These are phyloP conservation scores for Pyralis farinalis DNA, from an alignment of 2,888 invertebrate species.

Conservation along the genomic window DNA sequence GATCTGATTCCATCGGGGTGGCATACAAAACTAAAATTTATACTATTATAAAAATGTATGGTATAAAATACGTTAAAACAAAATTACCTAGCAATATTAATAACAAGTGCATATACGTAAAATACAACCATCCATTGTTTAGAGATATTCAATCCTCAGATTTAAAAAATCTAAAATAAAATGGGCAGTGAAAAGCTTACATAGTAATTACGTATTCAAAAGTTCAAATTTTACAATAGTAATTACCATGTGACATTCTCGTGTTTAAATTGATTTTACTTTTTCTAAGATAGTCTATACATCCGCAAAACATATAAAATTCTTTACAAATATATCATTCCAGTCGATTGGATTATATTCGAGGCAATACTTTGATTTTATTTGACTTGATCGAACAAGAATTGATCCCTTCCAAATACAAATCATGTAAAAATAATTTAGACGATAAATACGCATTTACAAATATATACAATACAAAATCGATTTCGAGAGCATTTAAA, in stretches of 20 bases:
- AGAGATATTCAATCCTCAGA: slow-evolving; percentile 10
- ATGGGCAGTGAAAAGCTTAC: slow-evolving; percentile 13
- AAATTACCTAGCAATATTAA: background rate
- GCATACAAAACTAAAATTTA: background rate
- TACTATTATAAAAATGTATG: background rate
- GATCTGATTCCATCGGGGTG: no score
- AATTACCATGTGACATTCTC: slow-evolving; percentile 1
- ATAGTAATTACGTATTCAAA: background rate
- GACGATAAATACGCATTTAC: no score
- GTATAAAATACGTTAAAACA: background rate
- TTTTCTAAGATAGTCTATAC: no score
- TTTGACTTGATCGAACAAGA: no score
- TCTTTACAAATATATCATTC: no score
- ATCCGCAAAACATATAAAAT: no score
- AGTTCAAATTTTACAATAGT: background rate
- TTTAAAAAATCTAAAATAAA: background rate
- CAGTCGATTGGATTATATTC: no score
- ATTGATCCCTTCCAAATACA: no score
- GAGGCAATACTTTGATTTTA: no score
- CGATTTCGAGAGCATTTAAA: no score
- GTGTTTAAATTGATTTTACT: background rate
- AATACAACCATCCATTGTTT: slow-evolving; percentile 19
- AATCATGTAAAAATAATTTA: no score
- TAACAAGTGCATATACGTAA: slow-evolving; percentile 4
- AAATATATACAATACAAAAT: no score